Evolutionary conservation across 2,113 vertebrate genomes (phyloP).

Genomic region (Boulengeromyrus knoepffleri): DNA sequence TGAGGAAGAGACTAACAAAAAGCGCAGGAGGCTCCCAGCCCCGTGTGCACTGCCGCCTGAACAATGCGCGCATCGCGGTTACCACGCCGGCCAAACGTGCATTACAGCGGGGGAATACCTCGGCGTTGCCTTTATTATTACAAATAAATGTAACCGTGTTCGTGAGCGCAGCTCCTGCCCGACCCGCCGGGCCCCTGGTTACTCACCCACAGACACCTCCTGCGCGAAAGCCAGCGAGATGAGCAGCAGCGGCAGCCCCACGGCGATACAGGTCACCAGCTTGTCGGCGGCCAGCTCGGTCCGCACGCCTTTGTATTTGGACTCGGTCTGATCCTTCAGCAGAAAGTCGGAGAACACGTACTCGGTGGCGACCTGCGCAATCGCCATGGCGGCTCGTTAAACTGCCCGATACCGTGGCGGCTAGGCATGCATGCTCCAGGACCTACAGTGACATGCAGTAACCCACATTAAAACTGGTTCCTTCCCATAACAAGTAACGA

Average conservation of each 20-base stretch:
- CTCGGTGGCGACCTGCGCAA: conserved; percentile 86
- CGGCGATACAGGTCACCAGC: conserved; percentile 79
- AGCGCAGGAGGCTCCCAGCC: background rate
- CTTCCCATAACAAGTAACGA: background rate
- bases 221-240: conserved; percentile 94
- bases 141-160: background rate
- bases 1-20: background rate
- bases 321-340: conserved; percentile 77
- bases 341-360: conserved; percentile 93
- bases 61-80: background rate
- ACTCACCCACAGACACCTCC: conserved; percentile 86
- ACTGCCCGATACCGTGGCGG: background rate
- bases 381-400: conserved; percentile 69
- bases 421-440: background rate
- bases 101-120: background rate
- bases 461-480: background rate
- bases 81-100: background rate
- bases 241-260: conserved; percentile 86
- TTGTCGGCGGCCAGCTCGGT: conserved; percentile 86
- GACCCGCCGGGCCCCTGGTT: background rate
- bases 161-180: background rate
- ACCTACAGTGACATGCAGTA: background rate
- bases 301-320: conserved; percentile 80
- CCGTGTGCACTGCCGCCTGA: background rate
- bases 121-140: background rate